These are phyloP conservation scores for Oncopodura yosiiana DNA, from an alignment of 1,140 invertebrate species.

Conservation along the genomic window DNA sequence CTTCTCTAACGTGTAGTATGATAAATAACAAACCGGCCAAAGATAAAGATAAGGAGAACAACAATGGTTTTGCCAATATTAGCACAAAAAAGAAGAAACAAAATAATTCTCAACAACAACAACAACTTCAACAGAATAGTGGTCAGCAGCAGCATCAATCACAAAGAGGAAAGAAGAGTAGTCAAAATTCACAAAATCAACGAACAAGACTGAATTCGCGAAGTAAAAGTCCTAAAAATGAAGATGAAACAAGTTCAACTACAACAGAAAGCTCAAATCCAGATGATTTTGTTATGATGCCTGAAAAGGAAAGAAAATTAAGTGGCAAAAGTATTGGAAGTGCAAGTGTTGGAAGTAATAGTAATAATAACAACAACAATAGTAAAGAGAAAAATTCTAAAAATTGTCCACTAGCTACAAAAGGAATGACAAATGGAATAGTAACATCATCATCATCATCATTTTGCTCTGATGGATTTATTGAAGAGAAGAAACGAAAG, in stretches of 20 bases:
- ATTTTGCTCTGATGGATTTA: slow-evolving; percentile 2
- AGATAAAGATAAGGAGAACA: no score
- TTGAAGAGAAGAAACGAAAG: not conserved
- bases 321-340: slow-evolving; percentile 42
- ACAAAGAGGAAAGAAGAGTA: slow-evolving; percentile 13
- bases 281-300: slow-evolving; percentile 43
- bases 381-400: not conserved
- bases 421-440: slow-evolving; percentile 17
- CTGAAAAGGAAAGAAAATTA: slow-evolving; percentile 42
- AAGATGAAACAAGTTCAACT: slow-evolving; percentile 61
- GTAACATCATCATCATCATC: not conserved
- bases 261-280: slow-evolving; percentile 58
- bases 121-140: not conserved
- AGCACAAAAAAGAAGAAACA: slow-evolving; percentile 37
- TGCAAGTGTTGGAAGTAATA: slow-evolving; percentile 36
- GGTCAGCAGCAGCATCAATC: not conserved
- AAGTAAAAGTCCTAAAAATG: slow-evolving; percentile 41
- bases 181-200: not conserved
- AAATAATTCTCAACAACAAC: slow-evolving; percentile 9
- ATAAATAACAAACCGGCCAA: no score
- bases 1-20: no score
- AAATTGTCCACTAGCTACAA: not conserved
- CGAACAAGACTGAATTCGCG: no score
- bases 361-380: not conserved
- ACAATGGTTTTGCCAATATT: slow-evolving; percentile 40